Base-by-base conservation (phyloP, 2,888 invertebrate genomes). In the Aethes cnicana region DNA sequence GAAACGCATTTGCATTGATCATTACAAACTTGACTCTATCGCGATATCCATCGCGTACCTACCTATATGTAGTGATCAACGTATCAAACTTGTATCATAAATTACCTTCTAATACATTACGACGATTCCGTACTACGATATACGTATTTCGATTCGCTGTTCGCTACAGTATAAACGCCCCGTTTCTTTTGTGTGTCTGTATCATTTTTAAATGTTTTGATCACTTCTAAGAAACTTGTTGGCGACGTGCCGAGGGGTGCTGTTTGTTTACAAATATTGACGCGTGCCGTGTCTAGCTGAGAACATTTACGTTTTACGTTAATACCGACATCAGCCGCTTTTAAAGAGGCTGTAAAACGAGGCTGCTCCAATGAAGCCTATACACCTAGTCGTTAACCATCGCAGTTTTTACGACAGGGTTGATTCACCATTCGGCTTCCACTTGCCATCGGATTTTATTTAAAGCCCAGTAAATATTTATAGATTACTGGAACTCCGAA, bases 231-330 rank as follows among this genome's bases (percentile, higher is more conserved):
- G 56, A 50, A 50, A 36, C 14, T 30, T 7, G 21, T 56, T 60
- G 58, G 58, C 58, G 36, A 39, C 9, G 28, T 59, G 75, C 72
- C 73, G 57, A 68, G 59, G 48, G 62, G 65, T 59, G 54, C 53
- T 49, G 57, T 65, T 67, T 75, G 72, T 77, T 78, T 74, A 75
- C 73, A 72, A 77, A 77, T 71, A 76, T 71, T 71, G 61, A 62
- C 58, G 46, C 50, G 11, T 25, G 26, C 20, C 43, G 28, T 55
- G 41, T 48, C 28, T 55, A 41, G 35, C 37, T 44, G 46, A 49
- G 56, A 61, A 63, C 61, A 56, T 62, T 57, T 46, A 56, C 58
- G 57, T 41, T 44, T 56, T 39, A 53, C 21, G 23, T 44, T n/a
- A n/a, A n/a, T n/a, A n/a, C n/a, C n/a, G n/a, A 14, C 32, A 26